Conservation (phyloP, 2,888 invertebrate species). For the Craniophora ligustri region DNA sequence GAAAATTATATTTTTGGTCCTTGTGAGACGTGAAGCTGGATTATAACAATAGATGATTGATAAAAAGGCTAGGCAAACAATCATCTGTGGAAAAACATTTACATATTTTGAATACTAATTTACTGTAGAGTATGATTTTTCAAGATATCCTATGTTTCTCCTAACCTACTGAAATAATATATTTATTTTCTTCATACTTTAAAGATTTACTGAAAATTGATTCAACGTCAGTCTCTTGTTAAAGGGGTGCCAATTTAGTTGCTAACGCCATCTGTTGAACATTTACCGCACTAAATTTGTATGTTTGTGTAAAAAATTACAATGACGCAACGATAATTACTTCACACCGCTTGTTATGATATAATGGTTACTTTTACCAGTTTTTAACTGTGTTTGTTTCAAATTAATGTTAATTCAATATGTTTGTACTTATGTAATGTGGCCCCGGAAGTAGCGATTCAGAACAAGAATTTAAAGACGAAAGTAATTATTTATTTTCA, state of each 20-base stretch:
- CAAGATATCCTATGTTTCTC: no score
- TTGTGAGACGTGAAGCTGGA: neutral
- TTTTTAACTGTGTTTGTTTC: conserved; percentile 26
- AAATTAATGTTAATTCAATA: conserved; percentile 46
- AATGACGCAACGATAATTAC: conserved; percentile 33
- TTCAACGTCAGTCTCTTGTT: no score
- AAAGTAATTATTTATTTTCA: neutral
- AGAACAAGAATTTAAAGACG: neutral
- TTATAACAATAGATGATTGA: no score
- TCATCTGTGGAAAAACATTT: no score
- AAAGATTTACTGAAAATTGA: no score
- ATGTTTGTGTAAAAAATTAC: conserved; percentile 23
- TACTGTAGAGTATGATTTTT: no score
- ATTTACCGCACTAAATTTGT: conserved; percentile 2
- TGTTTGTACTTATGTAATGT: conserved; percentile 12
- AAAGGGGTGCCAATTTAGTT: neutral
- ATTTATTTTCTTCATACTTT: no score
- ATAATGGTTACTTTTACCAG: conserved; percentile 44
- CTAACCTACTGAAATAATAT: no score
- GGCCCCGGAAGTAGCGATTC: conserved; percentile 31
- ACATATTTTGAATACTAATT: no score
- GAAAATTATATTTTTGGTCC: no score
- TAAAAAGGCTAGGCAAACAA: no score
- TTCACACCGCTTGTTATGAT: conserved; percentile 18
- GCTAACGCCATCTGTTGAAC: conserved; percentile 29